These are phyloP conservation scores for Athripsodes cinereus DNA, from an alignment of 2,888 invertebrate species.

Conservation along the genomic window DNA sequence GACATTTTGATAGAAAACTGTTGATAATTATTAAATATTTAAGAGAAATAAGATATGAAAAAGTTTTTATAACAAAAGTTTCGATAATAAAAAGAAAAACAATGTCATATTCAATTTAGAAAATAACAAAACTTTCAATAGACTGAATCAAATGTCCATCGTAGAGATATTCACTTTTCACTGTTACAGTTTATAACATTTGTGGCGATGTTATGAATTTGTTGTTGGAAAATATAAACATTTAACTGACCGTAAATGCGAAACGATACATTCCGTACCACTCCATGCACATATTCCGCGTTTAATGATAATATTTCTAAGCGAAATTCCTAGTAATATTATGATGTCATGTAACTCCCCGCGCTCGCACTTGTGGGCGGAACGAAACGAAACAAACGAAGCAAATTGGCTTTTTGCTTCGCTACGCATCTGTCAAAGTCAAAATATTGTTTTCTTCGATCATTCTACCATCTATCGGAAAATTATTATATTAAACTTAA, in stretches of 20 bases:
- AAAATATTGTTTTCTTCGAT: not conserved
- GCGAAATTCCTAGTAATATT: not conserved
- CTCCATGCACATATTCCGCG: not conserved
- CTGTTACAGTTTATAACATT: no score
- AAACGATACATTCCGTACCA: not conserved
- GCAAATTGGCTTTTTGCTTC: no score
- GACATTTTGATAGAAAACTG: conserved; percentile 52
- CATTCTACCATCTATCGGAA: no score
- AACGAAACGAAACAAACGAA: not conserved
- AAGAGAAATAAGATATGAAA: not conserved
- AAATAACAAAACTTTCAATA: not conserved
- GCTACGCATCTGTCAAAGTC: not conserved
- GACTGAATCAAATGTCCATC: not conserved
- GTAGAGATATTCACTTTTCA: not conserved
- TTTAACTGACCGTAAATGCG: not conserved
- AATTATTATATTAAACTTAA: no score
- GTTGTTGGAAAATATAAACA: not conserved
- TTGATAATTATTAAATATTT: not conserved
- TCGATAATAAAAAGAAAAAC: not conserved
- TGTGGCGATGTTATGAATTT: no score
- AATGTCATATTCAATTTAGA: not conserved
- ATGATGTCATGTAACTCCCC: not conserved
- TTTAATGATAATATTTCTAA: not conserved
- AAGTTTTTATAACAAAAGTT: not conserved
- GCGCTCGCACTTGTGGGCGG: not conserved